Evolutionary conservation across 2,797 vertebrate genomes (phyloP).

Genomic region (Brachyrhaphis roseni): DNA sequence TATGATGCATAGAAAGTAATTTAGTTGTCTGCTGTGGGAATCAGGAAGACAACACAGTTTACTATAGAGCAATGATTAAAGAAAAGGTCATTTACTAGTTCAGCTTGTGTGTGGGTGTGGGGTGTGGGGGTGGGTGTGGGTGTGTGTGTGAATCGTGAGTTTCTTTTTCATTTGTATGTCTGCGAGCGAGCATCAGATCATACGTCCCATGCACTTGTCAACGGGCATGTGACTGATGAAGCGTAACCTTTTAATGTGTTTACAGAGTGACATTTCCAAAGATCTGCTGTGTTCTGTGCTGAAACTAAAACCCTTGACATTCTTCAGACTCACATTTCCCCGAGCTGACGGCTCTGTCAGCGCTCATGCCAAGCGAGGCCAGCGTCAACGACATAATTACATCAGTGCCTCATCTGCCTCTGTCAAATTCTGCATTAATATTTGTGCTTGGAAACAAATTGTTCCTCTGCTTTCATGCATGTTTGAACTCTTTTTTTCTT

Average conservation of each 20-base stretch:
- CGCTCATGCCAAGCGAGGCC: slow-evolving; percentile 38
- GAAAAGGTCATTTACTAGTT: slow-evolving; percentile 58
- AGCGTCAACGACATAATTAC: slow-evolving; percentile 60
- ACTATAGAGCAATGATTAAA: slow-evolving; percentile 62
- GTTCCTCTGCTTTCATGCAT: slow-evolving; percentile 3
- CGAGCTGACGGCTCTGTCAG: slow-evolving; percentile 48
- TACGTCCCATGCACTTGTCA: slow-evolving; percentile 33
- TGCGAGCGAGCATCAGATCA: slow-evolving; percentile 12
- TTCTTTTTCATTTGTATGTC: neutral
- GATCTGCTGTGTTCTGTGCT: slow-evolving; percentile 51
- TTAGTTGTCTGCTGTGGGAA: slow-evolving; percentile 43
- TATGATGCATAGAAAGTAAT: slow-evolving; percentile 46
- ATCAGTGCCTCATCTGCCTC: slow-evolving; percentile 52
- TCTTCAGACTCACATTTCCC: slow-evolving; percentile 59
- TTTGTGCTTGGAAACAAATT: slow-evolving; percentile 39
- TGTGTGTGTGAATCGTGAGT: neutral
- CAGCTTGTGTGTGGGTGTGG: slow-evolving; percentile 9
- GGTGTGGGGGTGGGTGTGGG: slow-evolving; percentile 8
- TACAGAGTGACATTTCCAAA: slow-evolving; percentile 70
- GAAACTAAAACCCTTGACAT: slow-evolving; percentile 68
- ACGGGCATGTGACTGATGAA: slow-evolving; percentile 44
- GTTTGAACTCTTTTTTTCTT: slow-evolving; percentile 3
- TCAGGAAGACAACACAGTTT: slow-evolving; percentile 56
- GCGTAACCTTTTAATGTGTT: slow-evolving; percentile 70
- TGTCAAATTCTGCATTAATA: slow-evolving; percentile 41